Evolutionary conservation across 1,140 invertebrate species (phyloP).

Genomic region (Rhynchophorus ferrugineus): DNA sequence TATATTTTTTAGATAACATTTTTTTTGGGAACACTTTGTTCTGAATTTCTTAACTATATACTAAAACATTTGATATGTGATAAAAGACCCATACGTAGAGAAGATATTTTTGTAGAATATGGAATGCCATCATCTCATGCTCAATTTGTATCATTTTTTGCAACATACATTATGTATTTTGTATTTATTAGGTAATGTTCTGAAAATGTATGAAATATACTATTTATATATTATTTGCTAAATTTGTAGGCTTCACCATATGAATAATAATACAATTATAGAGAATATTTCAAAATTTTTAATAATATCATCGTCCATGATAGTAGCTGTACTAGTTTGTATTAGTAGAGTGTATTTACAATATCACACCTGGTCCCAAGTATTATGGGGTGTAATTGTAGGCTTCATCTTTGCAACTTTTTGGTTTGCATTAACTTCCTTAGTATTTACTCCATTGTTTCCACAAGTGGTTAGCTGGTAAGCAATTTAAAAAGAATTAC

Average conservation of each 20-base stretch:
- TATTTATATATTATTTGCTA: constrained; percentile 2
- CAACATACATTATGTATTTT: constrained; percentile 78
- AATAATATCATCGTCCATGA: constrained; percentile 54
- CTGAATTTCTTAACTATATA: constrained; percentile 72
- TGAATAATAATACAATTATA: constrained; percentile 64
- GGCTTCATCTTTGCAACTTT: constrained; percentile 47
- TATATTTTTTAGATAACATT: constrained; percentile 67
- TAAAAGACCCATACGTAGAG: constrained; percentile 61
- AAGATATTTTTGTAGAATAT: constrained; percentile 73
- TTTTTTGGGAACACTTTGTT: constrained; percentile 69
- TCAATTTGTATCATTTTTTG: constrained; percentile 91
- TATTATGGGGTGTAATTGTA: constrained; percentile 61
- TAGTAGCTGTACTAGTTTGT: constrained; percentile 55
- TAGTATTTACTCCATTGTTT: constrained; percentile 77
- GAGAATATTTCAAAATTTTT: constrained; percentile 67
- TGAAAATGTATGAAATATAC: not conserved
- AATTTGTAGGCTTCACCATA: constrained; percentile 67
- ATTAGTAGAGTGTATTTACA: constrained; percentile 73
- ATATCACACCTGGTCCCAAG: constrained; percentile 80
- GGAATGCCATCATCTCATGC: constrained; percentile 92
- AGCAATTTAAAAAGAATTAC: constrained; percentile 36
- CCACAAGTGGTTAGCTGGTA: constrained; percentile 80
- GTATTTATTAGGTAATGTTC: constrained; percentile 74
- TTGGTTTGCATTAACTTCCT: constrained; percentile 60
- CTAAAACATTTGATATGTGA: constrained; percentile 80